Conservation (phyloP, 2,113 vertebrate species). For the Bungarus multicinctus region DNA sequence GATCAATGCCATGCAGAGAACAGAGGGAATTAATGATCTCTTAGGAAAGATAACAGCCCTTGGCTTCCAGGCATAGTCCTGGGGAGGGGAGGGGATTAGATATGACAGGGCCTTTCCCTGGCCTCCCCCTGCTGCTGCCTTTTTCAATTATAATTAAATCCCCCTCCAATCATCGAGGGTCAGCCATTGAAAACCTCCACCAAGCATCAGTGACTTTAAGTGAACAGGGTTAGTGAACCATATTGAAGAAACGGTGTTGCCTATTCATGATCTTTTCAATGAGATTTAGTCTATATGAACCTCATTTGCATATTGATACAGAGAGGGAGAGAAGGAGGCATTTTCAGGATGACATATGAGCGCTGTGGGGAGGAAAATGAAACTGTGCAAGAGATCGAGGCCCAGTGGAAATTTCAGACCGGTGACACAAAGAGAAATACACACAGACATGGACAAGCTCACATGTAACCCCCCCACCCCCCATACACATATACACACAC, state of each 20-base stretch:
- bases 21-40: not conserved
- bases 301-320: slow-evolving; percentile 35
- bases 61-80: slow-evolving; percentile 19
- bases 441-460: not conserved
- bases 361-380: not conserved
- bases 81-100: slow-evolving; percentile 48
- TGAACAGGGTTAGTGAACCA: slow-evolving; percentile 67
- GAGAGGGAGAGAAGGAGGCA: not conserved
- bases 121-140: slow-evolving; percentile 27
- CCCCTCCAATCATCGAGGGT: slow-evolving; percentile 48
- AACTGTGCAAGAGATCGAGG: not conserved
- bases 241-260: slow-evolving; percentile 59
- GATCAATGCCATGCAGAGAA: not conserved
- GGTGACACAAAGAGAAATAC: not conserved
- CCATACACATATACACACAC: not conserved
- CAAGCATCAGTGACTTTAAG: slow-evolving; percentile 56
- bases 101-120: slow-evolving; percentile 8
- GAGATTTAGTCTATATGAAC: slow-evolving; percentile 47
- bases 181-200: slow-evolving; percentile 57
- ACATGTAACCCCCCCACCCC: not conserved
- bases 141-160: slow-evolving; percentile 66
- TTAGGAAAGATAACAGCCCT: slow-evolving; percentile 8
- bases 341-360: not conserved
- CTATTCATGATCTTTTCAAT: slow-evolving; percentile 53
- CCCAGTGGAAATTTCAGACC: not conserved